Evolutionary conservation across 2,797 vertebrate species (phyloP).

Genomic region (Pangasius macronema): DNA sequence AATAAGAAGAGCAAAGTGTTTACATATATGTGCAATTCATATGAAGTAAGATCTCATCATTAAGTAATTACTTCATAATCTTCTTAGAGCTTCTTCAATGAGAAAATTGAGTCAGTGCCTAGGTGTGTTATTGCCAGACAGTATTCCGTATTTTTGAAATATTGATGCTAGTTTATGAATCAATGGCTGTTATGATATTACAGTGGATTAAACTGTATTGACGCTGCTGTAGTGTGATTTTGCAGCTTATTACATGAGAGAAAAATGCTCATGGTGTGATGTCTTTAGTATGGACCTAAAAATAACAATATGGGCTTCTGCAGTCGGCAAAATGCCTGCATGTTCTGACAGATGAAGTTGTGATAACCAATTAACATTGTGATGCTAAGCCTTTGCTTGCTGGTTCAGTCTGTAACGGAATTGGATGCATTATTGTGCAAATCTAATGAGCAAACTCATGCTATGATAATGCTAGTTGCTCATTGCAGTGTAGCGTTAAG

Average conservation of each 20-base stretch:
- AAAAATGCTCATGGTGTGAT: constrained; percentile 1
- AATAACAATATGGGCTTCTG: constrained; percentile 5
- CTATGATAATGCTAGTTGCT: constrained; percentile 23
- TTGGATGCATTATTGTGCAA: neutral
- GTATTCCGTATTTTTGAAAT: neutral
- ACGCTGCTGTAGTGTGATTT: constrained; percentile 19
- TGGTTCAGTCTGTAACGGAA: constrained; percentile 6
- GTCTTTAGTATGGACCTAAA: constrained; percentile 33
- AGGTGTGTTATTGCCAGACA: constrained; percentile 3
- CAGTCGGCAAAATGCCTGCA: neutral
- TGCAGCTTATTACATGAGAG: neutral
- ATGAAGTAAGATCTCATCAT: constrained; percentile 23
- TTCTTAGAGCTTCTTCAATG: constrained; percentile 30
- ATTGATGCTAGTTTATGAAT: constrained; percentile 37
- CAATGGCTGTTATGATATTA: constrained; percentile 11
- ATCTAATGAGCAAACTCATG: constrained; percentile 25
- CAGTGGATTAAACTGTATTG: constrained; percentile 37
- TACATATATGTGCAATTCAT: constrained; percentile 18
- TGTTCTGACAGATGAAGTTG: constrained; percentile 22
- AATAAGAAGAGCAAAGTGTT: neutral
- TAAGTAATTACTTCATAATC: constrained; percentile 37
- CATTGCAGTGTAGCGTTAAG: constrained; percentile 15
- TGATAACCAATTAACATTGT: constrained; percentile 17
- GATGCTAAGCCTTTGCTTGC: neutral
- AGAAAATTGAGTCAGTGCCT: constrained; percentile 5